These are phyloP conservation scores for Arnoldichthys spilopterus DNA, from an alignment of 2,797 vertebrate species.

Conservation along the genomic window DNA sequence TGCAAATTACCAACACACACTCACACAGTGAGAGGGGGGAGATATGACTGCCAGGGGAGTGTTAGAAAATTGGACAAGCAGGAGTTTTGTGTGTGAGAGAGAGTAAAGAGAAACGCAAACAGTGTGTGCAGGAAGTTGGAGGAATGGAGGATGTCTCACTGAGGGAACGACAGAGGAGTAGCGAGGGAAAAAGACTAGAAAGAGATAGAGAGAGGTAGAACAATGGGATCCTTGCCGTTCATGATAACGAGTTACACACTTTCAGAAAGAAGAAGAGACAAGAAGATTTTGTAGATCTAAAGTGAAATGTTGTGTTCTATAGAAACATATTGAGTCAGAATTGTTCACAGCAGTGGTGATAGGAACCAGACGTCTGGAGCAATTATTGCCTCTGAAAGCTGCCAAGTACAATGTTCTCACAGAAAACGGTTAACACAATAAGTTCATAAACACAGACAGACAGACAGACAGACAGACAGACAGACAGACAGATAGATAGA, in stretches of 20 bases:
- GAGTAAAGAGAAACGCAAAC: neutral
- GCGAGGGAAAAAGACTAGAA: neutral
- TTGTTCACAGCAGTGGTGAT: no score
- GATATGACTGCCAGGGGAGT: neutral
- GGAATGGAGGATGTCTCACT: neutral
- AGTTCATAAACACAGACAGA: no score
- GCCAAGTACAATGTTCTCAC: no score
- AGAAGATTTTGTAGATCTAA: no score
- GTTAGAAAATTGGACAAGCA: neutral
- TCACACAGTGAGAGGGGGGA: neutral
- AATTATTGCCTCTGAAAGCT: no score
- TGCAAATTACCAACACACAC: slow-evolving; percentile 19
- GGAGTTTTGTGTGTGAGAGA: neutral
- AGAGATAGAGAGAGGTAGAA: neutral
- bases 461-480: no score
- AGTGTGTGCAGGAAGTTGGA: neutral
- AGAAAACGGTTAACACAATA: no score
- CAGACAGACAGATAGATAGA: no score
- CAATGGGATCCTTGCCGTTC: neutral
- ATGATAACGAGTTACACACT: neutral
- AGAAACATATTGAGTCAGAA: no score
- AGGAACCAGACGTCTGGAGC: no score
- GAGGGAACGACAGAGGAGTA: neutral
- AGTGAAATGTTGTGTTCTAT: no score
- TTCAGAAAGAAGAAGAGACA: neutral